phyloP scores from a whole-genome alignment of 64 coral and sea anemone genomes.

The Montipora sp. region DNA sequence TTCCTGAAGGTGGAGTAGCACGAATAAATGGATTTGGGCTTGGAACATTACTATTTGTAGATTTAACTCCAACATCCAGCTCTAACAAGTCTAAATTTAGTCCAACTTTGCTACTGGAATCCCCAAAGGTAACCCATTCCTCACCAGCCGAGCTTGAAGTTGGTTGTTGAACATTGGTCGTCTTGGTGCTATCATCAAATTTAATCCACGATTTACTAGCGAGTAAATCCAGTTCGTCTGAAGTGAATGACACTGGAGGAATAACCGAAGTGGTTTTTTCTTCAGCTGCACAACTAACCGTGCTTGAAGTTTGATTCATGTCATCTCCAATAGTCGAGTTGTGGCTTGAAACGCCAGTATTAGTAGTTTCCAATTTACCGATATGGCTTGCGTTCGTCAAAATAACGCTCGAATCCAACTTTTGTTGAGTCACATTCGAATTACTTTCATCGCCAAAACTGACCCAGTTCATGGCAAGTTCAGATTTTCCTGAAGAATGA shows the following conservation, averaged over 20 bases:
- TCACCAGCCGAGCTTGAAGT: background rate
- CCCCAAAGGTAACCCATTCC: conserved; percentile 66
- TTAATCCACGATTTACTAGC: conserved; percentile 52
- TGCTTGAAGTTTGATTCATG: background rate
- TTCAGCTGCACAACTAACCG: background rate
- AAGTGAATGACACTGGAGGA: conserved; percentile 29
- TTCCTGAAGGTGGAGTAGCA: background rate
- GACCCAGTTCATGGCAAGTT: conserved; percentile 16
- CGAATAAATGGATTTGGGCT: conserved; percentile 67
- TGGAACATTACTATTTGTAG: background rate
- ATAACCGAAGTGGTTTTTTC: conserved; percentile 2
- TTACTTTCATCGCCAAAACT: conserved; percentile 39
- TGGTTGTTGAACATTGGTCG: background rate
- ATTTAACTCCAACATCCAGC: conserved; percentile 46
- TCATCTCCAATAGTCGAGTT: background rate
- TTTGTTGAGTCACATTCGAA: conserved; percentile 9
- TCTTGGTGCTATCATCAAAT: conserved; percentile 4
- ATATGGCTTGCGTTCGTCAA: background rate
- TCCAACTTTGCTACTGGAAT: conserved; percentile 3
- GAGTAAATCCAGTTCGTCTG: conserved; percentile 39
- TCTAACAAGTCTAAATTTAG: conserved; percentile 14
- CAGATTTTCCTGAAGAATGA: background rate
- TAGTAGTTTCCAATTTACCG: conserved; percentile 1
- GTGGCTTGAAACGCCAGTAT: background rate
- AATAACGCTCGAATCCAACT: background rate